Conservation (phyloP, 2,113 vertebrate genomes). For the Perccottus glenii region DNA sequence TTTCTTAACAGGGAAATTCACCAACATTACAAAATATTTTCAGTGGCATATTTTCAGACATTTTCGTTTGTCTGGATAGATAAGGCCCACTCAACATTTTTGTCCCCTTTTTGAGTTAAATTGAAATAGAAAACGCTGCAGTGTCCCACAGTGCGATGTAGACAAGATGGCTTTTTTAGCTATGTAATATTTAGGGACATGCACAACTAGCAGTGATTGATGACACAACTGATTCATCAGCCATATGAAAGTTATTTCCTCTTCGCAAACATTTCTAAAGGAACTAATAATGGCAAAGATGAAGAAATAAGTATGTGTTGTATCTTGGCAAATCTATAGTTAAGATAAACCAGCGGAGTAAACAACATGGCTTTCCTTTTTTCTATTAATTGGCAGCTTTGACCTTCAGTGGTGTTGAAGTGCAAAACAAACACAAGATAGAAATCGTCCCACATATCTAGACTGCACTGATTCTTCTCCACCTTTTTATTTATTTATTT, state of each 20-base stretch:
- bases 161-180: constrained; percentile 56
- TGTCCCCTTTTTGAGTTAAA: background rate
- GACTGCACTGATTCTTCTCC: constrained; percentile 14
- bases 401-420: constrained; percentile 55
- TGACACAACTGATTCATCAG: constrained; percentile 23
- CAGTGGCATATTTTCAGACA: too few species aligned
- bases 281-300: constrained; percentile 1
- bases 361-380: constrained; percentile 20
- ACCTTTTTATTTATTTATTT: constrained; percentile 17
- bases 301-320: constrained; percentile 15
- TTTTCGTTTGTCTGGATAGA: too few species aligned
- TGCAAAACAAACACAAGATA: constrained; percentile 52
- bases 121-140: background rate
- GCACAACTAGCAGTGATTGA: constrained; percentile 33
- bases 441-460: constrained; percentile 35
- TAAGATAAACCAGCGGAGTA: constrained; percentile 31
- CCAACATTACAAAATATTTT: too few species aligned
- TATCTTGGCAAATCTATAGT: constrained; percentile 10
- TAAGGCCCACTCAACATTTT: too few species aligned
- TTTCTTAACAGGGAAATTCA: too few species aligned
- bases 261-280: background rate
- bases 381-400: constrained; percentile 52
- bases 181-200: constrained; percentile 44
- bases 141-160: constrained; percentile 41
- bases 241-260: constrained; percentile 16